phyloP scores from a whole-genome alignment of 1,140 invertebrate genomes.

The Anastrepha obliqua region DNA sequence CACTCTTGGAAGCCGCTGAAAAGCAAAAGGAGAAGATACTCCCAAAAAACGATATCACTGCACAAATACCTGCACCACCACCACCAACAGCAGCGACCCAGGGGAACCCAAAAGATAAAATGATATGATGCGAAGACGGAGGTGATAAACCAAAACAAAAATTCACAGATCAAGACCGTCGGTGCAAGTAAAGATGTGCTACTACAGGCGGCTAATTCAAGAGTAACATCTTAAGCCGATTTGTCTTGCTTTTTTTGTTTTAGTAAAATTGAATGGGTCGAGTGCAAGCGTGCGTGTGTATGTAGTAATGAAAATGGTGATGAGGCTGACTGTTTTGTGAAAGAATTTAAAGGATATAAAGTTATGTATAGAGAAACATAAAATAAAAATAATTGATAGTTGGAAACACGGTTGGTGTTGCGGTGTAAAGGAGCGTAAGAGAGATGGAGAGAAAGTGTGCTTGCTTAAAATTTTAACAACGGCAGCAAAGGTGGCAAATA shows the following conservation, averaged over 20 bases:
- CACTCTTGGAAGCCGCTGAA: slow-evolving; percentile 55
- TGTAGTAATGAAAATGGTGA: neutral
- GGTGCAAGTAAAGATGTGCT: neutral
- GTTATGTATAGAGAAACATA: neutral
- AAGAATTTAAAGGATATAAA: slow-evolving; percentile 1
- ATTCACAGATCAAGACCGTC: neutral
- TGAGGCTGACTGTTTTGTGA: neutral
- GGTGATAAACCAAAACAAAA: slow-evolving; percentile 16
- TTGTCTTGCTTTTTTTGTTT: neutral
- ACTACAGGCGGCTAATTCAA: neutral
- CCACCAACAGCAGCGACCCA: slow-evolving; percentile 47
- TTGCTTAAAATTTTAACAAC: no score
- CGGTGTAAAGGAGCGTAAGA: neutral
- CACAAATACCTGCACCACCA: slow-evolving; percentile 56
- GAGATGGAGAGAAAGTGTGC: no score
- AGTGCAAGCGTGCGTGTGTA: slow-evolving; percentile 22
- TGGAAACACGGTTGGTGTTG: neutral
- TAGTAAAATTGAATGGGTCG: neutral
- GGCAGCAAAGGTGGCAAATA: neutral
- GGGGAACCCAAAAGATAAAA: slow-evolving; percentile 60
- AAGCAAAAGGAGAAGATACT: slow-evolving; percentile 57
- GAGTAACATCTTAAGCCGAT: neutral
- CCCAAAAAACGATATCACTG: slow-evolving; percentile 54
- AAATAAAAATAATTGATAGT: neutral
- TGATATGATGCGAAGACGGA: slow-evolving; percentile 54